phyloP scores from a whole-genome alignment of 2,113 vertebrate species.

The Heloderma charlesbogerti region DNA sequence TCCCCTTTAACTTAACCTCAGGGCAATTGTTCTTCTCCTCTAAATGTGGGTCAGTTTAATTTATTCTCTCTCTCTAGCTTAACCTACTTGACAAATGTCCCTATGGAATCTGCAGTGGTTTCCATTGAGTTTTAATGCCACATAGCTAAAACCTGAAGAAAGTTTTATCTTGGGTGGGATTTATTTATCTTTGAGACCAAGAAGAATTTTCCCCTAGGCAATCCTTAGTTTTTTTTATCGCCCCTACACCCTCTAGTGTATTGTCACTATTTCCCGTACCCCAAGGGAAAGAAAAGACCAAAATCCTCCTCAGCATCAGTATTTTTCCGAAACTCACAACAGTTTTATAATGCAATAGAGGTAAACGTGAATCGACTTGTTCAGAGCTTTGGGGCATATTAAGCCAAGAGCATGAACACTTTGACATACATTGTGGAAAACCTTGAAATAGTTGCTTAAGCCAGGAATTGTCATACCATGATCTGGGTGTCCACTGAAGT shows the following conservation, averaged over 20 bases:
- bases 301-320: not conserved
- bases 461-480: not conserved
- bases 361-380: not conserved
- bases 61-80: conserved; percentile 31
- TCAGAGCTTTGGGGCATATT: not conserved
- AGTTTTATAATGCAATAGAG: not conserved
- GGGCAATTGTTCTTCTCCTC: not conserved
- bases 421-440: not conserved
- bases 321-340: not conserved
- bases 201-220: not conserved
- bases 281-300: not conserved
- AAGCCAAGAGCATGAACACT: not conserved
- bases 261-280: not conserved
- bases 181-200: not conserved
- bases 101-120: not conserved
- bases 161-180: not conserved
- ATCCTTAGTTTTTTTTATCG: not conserved
- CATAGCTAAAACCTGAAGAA: not conserved
- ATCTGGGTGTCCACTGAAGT: not conserved
- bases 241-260: not conserved
- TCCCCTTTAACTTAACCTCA: conserved; percentile 11
- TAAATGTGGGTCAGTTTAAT: conserved; percentile 9
- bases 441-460: not conserved
- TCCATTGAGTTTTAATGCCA: conserved; percentile 37
- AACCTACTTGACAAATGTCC: conserved; percentile 2